Evolutionary conservation across 92 coral and sea anemone species (phyloP).

Genomic region (Virgularia gustaviana): DNA sequence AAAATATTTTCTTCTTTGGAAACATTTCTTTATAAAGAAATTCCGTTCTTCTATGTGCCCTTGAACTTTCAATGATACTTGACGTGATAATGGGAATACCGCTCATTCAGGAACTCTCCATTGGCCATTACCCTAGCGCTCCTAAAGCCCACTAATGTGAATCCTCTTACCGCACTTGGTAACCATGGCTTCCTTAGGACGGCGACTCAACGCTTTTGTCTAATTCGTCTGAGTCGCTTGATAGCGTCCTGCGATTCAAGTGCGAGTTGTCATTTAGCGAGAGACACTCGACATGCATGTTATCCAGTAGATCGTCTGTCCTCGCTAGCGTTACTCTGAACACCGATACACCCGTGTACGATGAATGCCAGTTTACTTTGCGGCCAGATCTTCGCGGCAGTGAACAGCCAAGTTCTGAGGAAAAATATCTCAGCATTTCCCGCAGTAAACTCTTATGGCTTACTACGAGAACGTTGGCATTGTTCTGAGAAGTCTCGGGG

Average conservation of each 20-base stretch:
- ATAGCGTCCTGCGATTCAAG: slow-evolving; percentile 1
- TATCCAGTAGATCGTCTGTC: slow-evolving; percentile 18
- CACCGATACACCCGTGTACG: slow-evolving; percentile 27
- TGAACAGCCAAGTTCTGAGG: slow-evolving; percentile 23
- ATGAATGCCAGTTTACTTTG: slow-evolving; percentile 24
- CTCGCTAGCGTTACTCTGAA: slow-evolving; percentile 10
- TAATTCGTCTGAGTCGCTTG: neutral
- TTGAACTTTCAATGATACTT: too few relatives aligned
- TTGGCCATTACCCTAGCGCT: too few relatives aligned
- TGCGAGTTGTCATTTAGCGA: slow-evolving; percentile 27
- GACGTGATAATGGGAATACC: too few relatives aligned
- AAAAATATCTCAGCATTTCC: slow-evolving; percentile 36
- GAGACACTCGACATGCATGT: slow-evolving; percentile 29
- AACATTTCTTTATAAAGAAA: too few relatives aligned
- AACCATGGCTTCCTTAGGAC: neutral
- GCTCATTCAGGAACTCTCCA: too few relatives aligned
- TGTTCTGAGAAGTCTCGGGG: neutral
- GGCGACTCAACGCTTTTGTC: slow-evolving; percentile 4
- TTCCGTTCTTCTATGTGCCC: too few relatives aligned
- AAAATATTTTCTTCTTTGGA: too few relatives aligned
- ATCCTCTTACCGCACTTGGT: too few relatives aligned
- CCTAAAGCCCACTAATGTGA: too few relatives aligned
- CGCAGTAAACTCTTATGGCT: slow-evolving; percentile 33
- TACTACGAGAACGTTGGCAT: slow-evolving; percentile 20
- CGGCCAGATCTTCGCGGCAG: slow-evolving; percentile 33